Conservation (phyloP, 2,113 vertebrate species). For the Lagopus muta region DNA sequence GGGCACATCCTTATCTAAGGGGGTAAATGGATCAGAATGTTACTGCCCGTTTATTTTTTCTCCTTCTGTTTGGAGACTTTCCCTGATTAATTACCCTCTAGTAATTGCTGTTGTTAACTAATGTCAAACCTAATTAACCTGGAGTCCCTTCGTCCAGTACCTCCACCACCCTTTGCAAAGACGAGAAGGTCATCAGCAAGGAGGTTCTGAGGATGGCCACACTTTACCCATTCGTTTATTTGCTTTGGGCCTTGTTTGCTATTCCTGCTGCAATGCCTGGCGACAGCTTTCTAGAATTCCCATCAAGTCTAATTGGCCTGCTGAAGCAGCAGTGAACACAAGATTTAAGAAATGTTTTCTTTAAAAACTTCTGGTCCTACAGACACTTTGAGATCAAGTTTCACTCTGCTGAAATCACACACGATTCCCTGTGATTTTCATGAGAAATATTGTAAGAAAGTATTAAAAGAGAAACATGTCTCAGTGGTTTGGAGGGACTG, state of each 20-base stretch:
- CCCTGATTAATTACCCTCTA: constrained; percentile 86
- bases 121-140: constrained; percentile 87
- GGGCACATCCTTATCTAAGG: constrained; percentile 75
- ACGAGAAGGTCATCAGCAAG: constrained; percentile 75
- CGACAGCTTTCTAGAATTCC: constrained; percentile 84
- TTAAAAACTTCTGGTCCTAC: constrained; percentile 89
- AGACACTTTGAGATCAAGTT: constrained; percentile 92
- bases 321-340: constrained; percentile 80
- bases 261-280: constrained; percentile 83
- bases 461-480: constrained; percentile 78
- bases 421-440: constrained; percentile 84
- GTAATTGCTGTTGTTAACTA: constrained; percentile 85
- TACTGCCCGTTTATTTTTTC: constrained; percentile 83
- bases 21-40: constrained; percentile 72
- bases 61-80: constrained; percentile 87
- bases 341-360: constrained; percentile 92
- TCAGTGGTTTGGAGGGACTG: constrained; percentile 81
- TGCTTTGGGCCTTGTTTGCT: constrained; percentile 87
- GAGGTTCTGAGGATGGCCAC: constrained; percentile 73
- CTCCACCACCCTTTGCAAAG: constrained; percentile 59
- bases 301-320: constrained; percentile 80
- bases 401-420: constrained; percentile 86
- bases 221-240: constrained; percentile 82
- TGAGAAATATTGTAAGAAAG: constrained; percentile 76
- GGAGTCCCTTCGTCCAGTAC: constrained; percentile 67